phyloP scores from a whole-genome alignment of 2,797 vertebrate genomes.

The Sternotherus odoratus region DNA sequence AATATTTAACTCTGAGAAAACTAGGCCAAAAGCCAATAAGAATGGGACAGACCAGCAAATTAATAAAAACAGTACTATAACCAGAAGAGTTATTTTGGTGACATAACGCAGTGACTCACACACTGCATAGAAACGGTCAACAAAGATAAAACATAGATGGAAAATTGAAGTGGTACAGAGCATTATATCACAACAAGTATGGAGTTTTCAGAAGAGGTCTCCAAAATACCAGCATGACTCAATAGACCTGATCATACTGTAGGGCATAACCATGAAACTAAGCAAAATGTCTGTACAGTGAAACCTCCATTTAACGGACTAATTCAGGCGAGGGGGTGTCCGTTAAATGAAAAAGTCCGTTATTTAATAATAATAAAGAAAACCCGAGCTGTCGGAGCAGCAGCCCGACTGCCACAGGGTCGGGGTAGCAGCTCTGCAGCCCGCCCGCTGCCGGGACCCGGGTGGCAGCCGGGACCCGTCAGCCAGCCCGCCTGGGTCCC shows the following conservation, averaged over 20 bases:
- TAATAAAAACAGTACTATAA: slow-evolving; percentile 40
- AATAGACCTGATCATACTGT: slow-evolving; percentile 62
- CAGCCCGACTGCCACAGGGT: too few relatives aligned
- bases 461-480: too few relatives aligned
- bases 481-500: too few relatives aligned
- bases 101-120: slow-evolving; percentile 53
- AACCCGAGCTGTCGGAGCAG: too few relatives aligned
- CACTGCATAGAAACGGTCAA: slow-evolving; percentile 46
- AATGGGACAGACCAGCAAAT: slow-evolving; percentile 44
- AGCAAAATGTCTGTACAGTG: slow-evolving; percentile 57
- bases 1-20: slow-evolving; percentile 65
- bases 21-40: slow-evolving; percentile 48
- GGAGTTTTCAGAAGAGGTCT: slow-evolving; percentile 57
- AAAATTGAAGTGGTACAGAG: slow-evolving; percentile 64
- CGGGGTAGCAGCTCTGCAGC: too few relatives aligned
- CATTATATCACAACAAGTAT: slow-evolving; percentile 50
- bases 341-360: too few relatives aligned
- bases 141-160: slow-evolving; percentile 64
- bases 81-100: slow-evolving; percentile 41
- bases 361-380: too few relatives aligned
- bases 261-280: slow-evolving; percentile 49
- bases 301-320: too few relatives aligned
- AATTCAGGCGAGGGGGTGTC: too few relatives aligned
- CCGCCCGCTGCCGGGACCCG: too few relatives aligned
- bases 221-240: slow-evolving; percentile 60